Evolutionary conservation across 2,113 vertebrate genomes (phyloP), one percentile per base, ranked within the genome.

Genomic region (Oreochromis spilurus): DNA sequence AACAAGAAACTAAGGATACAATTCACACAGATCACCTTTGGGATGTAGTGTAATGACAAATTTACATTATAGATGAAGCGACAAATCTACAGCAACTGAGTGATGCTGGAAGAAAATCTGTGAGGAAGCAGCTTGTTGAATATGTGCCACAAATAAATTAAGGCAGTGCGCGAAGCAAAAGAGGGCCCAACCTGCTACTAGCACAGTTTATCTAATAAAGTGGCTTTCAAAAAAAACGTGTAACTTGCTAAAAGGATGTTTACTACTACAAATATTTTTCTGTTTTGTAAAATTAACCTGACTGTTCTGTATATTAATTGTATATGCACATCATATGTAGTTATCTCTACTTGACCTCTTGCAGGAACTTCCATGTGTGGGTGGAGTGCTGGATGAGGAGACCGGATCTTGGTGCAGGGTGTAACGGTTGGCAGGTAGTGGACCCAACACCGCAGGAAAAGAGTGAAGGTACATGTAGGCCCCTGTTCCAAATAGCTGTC

Each of bases 341-440:
- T 16, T 31, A 16, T 81, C 12, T 6, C 5, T 70, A 9, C 45
- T 52, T 72, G 45, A 17, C 4, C 17, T 58, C 21, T 31, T 36
- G 24, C 82, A 98, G 98, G 97, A 98, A 98, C 92, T 98, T 96
- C 94, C 97, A 98, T 87, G 97, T 97, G 90, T 98, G 98, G 97
- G 96, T 97, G 62, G 97, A 99, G 90, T 96, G 96, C 0, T 98
- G 98, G 97, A 98, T 98, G 97, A 91, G 88, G 54, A 97, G 97
- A 21, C 94, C 96, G 0, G 97, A 98, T 91, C 95, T 98, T 9
- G 53, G 86, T 2, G 24, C 43, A 0, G 92, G 48, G 13, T 98
- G 96, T 0, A 95, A 97, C 0, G 97, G 97, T n/a, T 99, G 98
- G 97, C 98, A 98, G 93, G 97, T 87, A 1, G 91, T 98, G 78